Evolutionary conservation across 2,797 vertebrate genomes (phyloP), one percentile per base, ranked within the genome.

Genomic region (Pseudochirops cupreus): DNA sequence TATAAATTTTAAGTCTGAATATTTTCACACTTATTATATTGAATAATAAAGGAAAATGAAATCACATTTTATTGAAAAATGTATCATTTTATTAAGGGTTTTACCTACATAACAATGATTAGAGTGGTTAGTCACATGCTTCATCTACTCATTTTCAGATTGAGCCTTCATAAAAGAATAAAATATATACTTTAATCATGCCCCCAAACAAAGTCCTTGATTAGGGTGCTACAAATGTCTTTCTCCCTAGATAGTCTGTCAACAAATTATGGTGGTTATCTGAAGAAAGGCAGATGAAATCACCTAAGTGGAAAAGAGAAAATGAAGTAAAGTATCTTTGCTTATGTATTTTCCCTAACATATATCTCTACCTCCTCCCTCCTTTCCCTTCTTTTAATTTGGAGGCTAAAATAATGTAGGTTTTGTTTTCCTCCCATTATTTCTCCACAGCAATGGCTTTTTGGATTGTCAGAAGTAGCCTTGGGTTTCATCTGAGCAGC

Each of bases 31-130:
- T 9, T 82, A 46, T 82, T 82, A 46, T 3, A 46, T 82, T n/a
- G 39, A n/a, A 82, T 46, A 82, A 24, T 54, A 92, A 92, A 94
- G 59, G 55, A 93, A 92, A 89, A 56, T 56, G n/a, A 96, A 94
- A 91, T 89, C 0, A 2, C 7, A 92, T 94, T 93, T 33, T 92
- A 46, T 90, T 91, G 33, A 53, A 95, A 94, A 3, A 91, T 4
- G 31, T 67, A 82, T 92, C 31, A 50, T 58, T 96, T 95, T 91
- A 92, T 56, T 31, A 56, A 82, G 74, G 6, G 93, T 91, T 96
- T 91, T 57, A 5, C 94, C 39, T 58, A 62, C 26, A 52, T 92
- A 91, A 3, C 91, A 58, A 95, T 56, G 95, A 92, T 46, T 92
- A 21, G 52, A 95, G 90, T 96, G 91, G 56, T 39, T 96, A 87